phyloP scores from a whole-genome alignment of 30 jellyfish, hydroid and myxozoan species.

The Rhopilema esculentum region DNA sequence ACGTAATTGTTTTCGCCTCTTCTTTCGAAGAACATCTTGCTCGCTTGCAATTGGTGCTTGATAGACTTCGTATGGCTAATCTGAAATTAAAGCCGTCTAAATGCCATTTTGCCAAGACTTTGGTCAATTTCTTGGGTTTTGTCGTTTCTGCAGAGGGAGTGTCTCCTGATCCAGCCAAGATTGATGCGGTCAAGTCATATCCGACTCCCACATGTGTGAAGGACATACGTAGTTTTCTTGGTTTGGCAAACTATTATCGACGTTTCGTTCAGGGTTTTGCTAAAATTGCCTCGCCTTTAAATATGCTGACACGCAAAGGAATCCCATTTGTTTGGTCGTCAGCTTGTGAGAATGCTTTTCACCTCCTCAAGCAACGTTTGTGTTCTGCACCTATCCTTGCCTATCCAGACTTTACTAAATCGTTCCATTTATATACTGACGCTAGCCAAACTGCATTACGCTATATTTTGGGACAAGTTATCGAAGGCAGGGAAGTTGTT shows the following conservation, averaged over 20 bases:
- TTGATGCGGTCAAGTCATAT: conserved; percentile 6
- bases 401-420: conserved; percentile 34
- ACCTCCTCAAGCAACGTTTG: not conserved
- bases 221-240: conserved; percentile 32
- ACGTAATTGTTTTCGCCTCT: conserved; percentile 47
- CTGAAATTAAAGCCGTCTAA: conserved; percentile 48
- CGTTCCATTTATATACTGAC: conserved; percentile 53
- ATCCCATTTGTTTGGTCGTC: conserved; percentile 39
- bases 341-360: conserved; percentile 40
- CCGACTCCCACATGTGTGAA: conserved; percentile 39
- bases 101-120: conserved; percentile 31
- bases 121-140: conserved; percentile 54
- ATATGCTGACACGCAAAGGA: conserved; percentile 38
- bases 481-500: conserved; percentile 14
- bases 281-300: conserved; percentile 62
- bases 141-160: conserved; percentile 57
- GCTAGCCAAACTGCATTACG: conserved; percentile 56
- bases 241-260: conserved; percentile 33
- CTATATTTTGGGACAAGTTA: conserved; percentile 20
- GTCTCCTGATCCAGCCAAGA: conserved; percentile 56
- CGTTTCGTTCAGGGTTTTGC: conserved; percentile 54
- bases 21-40: conserved; percentile 50
- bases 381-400: conserved; percentile 55
- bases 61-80: conserved; percentile 39
- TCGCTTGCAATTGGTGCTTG: conserved; percentile 45